Conservation (phyloP, 2,797 vertebrate species). For the Chanos chanos region DNA sequence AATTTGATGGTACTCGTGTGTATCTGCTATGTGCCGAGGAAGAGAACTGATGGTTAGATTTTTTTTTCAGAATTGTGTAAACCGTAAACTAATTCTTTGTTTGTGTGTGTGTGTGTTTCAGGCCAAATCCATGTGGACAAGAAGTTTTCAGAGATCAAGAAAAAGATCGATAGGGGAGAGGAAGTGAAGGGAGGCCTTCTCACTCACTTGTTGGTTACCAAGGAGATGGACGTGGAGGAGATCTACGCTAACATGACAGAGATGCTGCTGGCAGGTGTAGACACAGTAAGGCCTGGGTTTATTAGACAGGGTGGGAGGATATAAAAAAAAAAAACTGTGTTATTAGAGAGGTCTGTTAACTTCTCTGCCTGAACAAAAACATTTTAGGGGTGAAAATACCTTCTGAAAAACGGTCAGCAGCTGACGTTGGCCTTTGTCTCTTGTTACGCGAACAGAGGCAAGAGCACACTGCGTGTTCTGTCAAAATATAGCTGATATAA, state of each 20-base stretch:
- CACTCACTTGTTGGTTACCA: conserved; percentile 80
- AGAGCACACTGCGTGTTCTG: neutral
- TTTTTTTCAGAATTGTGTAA: too few relatives aligned
- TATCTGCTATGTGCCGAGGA: too few relatives aligned
- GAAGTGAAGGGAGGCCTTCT: conserved; percentile 82
- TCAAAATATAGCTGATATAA: too few relatives aligned
- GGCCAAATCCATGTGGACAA: conserved; percentile 85
- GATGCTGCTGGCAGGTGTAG: conserved; percentile 92
- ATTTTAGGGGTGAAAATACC: too few relatives aligned
- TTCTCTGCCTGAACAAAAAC: too few relatives aligned
- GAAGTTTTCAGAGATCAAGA: conserved; percentile 75
- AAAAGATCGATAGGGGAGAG: conserved; percentile 71
- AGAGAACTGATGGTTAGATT: too few relatives aligned
- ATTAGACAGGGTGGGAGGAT: neutral
- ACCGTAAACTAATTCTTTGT: neutral
- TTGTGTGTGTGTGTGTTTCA: conserved; percentile 49
- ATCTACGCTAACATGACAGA: conserved; percentile 91
- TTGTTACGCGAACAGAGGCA: neutral
- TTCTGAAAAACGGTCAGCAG: too few relatives aligned
- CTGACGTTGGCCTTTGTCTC: too few relatives aligned
- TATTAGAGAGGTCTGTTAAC: too few relatives aligned
- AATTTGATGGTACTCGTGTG: too few relatives aligned
- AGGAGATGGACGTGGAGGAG: conserved; percentile 84
- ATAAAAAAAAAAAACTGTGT: neutral
- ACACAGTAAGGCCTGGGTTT: conserved; percentile 70